phyloP scores from a whole-genome alignment of 2,888 invertebrate genomes.

The Apotomis betuletana region DNA sequence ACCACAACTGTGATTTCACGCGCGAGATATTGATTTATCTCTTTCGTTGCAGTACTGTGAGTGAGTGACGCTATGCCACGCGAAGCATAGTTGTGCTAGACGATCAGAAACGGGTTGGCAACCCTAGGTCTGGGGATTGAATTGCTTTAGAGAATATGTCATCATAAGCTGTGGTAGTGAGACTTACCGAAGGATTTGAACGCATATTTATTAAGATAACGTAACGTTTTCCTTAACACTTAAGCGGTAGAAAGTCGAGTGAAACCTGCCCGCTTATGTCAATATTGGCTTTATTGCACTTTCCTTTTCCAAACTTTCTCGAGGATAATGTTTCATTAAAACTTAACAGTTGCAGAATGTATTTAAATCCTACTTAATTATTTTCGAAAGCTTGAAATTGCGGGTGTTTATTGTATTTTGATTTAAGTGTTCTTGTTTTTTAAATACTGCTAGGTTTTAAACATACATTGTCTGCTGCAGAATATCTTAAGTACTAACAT shows the following conservation, averaged over 20 bases:
- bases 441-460: too few species aligned
- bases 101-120: too few species aligned
- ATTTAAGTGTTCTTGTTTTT: not conserved
- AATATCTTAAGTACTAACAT: too few species aligned
- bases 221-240: constrained; percentile 42
- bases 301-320: constrained; percentile 65
- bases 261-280: constrained; percentile 55
- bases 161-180: too few species aligned
- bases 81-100: too few species aligned
- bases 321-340: constrained; percentile 48
- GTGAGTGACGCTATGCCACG: too few species aligned
- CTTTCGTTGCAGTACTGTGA: too few species aligned
- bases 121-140: too few species aligned
- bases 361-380: not conserved
- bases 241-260: constrained; percentile 62
- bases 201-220: not conserved
- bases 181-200: not conserved
- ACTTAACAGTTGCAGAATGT: not conserved
- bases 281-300: constrained; percentile 67
- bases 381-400: not conserved
- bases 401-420: not conserved
- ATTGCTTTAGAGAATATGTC: too few species aligned
- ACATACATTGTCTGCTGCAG: too few species aligned
- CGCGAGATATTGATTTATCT: too few species aligned
- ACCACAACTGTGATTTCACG: too few species aligned